Base-by-base conservation (phyloP, 2,113 vertebrate species). In the Sterrhoptilus dennistouni region DNA sequence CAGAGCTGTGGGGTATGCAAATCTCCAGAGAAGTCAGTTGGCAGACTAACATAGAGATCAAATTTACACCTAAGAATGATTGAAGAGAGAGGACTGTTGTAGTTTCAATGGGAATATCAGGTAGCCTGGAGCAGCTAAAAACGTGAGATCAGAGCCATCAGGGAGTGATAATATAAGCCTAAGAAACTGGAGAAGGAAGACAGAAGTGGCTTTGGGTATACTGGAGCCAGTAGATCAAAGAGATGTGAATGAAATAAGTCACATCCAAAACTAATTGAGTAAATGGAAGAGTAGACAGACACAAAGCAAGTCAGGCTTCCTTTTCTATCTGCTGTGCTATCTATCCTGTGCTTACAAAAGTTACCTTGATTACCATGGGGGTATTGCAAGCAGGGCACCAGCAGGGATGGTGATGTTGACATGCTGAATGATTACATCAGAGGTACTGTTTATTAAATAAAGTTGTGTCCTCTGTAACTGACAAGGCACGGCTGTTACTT, bases 161-260 rank as follows among this genome's bases (percentile, higher is more conserved):
- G 74, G 63, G 63, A 95, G 54, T 57, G 87, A 65, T 74, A 91
- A 50, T 11, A 45, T 10, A 79, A 84, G 36, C 45, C 57, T 61
- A 75, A 91, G 87, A 91, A 96, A 94, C 61, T 69, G 70, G 50
- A 97, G 76, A 94, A 93, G 42, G 70, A 91, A 87, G 87, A 57
- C 45, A 79, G 63, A 87, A 85, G 70, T 65, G 57, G 59, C 45
- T 80, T 42, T 40, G 35, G 14, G 21, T 65, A 16, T 82, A 79
- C 42, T 82, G 8, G 1, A 93, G 24, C 29, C 23, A 64, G 45
- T 28, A 82, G 65, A 94, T 94, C 78, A 93, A 87, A 97, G 70
- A 68, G 40, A 53, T 38, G 23, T 65, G 82, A 87, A 81, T 64
- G 38, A 92, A 95, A 61, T 38, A 91, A 54, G 40, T 94, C 81